phyloP scores from a whole-genome alignment of 2,797 vertebrate genomes.

The Syndactyla subalaris region DNA sequence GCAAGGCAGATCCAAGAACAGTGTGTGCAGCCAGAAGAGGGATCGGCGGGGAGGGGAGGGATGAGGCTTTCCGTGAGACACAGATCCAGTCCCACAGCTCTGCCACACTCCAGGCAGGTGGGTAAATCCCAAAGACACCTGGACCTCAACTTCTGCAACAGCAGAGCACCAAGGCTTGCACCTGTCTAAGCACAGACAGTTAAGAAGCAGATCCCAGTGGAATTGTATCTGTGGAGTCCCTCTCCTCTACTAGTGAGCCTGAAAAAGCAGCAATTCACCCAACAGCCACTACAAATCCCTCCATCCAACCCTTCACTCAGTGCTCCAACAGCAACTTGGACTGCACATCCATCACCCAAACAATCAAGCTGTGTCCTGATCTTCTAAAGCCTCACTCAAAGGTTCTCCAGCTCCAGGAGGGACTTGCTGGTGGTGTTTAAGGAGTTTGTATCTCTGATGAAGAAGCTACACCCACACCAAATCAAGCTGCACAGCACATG shows the following conservation, averaged over 20 bases:
- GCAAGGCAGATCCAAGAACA: neutral
- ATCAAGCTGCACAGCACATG: neutral
- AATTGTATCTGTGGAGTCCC: neutral
- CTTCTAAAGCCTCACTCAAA: neutral
- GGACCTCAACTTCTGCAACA: neutral
- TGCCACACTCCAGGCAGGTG: fast-evolving
- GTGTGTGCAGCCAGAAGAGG: neutral
- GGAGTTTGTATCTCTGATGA: neutral
- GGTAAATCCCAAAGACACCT: neutral
- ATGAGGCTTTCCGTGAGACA: neutral
- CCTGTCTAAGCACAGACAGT: neutral
- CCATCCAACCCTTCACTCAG: neutral
- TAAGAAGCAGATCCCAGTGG: neutral
- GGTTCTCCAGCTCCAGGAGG: neutral
- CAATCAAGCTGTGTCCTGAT: neutral
- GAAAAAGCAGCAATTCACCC: neutral
- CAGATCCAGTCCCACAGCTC: fast-evolving
- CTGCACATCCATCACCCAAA: neutral
- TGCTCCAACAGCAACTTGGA: neutral
- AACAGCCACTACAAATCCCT: neutral
- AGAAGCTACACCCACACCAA: neutral
- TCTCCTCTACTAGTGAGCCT: neutral
- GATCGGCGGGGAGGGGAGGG: neutral
- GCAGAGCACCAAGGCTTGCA: neutral
- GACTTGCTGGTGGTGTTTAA: neutral